These are phyloP conservation scores for Neoscelio sp. DNA, from an alignment of 2,888 invertebrate species.

Conservation along the genomic window DNA sequence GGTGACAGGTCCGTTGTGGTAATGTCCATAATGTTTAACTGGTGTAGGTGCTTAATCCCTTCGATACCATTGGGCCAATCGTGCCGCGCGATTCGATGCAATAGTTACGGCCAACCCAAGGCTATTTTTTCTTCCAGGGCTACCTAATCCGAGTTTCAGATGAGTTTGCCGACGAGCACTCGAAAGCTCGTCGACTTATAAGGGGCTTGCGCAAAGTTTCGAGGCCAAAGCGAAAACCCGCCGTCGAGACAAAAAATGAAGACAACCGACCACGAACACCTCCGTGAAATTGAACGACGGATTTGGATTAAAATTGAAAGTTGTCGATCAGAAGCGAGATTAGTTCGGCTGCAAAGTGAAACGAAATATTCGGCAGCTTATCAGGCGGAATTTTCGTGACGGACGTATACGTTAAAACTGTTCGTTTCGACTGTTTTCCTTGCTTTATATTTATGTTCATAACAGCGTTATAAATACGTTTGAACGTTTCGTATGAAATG, in stretches of 20 bases:
- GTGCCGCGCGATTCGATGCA: conserved; percentile 42
- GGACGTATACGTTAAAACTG: neutral
- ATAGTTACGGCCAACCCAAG: conserved; percentile 58
- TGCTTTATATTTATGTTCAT: conserved; percentile 1
- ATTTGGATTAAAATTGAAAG: conserved; percentile 59
- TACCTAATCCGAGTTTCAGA: conserved; percentile 80
- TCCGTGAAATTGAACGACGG: conserved; percentile 56
- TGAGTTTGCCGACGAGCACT: conserved; percentile 76
- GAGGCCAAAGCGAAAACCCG: conserved; percentile 75
- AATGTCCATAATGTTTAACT: conserved; percentile 64
- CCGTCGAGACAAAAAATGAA: conserved; percentile 47
- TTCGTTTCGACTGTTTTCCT: neutral
- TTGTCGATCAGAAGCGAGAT: conserved; percentile 36
- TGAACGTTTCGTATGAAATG: neutral
- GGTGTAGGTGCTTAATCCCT: conserved; percentile 66
- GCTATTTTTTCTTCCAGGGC: conserved; percentile 62
- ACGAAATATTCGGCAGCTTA: neutral
- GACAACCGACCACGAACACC: conserved; percentile 28
- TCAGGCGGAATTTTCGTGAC: too few relatives aligned
- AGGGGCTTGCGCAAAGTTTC: conserved; percentile 76
- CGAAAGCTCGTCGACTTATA: conserved; percentile 76
- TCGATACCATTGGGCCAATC: conserved; percentile 61
- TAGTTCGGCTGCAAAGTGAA: conserved; percentile 1
- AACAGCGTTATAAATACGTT: conserved; percentile 1
- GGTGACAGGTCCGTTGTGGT: conserved; percentile 59